Conservation (phyloP, 2,797 vertebrate species). For the Falco peregrinus region DNA sequence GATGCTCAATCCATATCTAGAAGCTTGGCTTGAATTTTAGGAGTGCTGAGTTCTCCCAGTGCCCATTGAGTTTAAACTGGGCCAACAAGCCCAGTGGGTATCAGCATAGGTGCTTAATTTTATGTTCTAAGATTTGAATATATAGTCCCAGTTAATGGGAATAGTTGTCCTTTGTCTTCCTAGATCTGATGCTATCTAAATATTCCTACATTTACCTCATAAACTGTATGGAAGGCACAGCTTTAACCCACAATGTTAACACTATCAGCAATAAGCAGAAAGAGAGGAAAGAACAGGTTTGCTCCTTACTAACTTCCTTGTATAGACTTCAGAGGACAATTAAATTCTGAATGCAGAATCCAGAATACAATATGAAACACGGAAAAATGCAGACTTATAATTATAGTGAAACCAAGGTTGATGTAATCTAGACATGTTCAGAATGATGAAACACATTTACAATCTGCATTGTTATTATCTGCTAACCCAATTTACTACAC, state of each 20-base stretch:
- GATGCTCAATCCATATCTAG: not conserved
- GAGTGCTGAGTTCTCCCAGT: not conserved
- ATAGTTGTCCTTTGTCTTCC: not conserved
- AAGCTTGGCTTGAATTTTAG: not conserved
- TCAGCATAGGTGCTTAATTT: not conserved
- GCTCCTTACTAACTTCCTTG: not conserved
- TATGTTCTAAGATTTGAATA: not conserved
- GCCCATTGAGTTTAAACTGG: not conserved
- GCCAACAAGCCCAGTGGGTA: not conserved
- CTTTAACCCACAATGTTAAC: not conserved
- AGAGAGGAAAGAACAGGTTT: not conserved
- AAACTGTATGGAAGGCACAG: not conserved
- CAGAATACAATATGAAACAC: not conserved
- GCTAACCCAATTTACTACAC: conserved; percentile 26
- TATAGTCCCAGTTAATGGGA: not conserved
- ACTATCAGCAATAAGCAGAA: not conserved
- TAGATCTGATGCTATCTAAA: not conserved
- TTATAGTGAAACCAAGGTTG: not conserved
- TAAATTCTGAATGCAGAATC: not conserved
- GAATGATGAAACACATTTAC: conserved; percentile 19
- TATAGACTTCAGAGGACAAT: not conserved
- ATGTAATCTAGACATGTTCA: conserved; percentile 22
- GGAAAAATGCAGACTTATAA: not conserved
- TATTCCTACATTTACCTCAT: not conserved
- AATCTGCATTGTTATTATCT: conserved; percentile 38